Percentiles rank a stretch among this genome's conserved stretches.
phyloP scores from a whole-genome alignment of 2,888 invertebrate genomes.

The Lasioglossum pauxillum region DNA sequence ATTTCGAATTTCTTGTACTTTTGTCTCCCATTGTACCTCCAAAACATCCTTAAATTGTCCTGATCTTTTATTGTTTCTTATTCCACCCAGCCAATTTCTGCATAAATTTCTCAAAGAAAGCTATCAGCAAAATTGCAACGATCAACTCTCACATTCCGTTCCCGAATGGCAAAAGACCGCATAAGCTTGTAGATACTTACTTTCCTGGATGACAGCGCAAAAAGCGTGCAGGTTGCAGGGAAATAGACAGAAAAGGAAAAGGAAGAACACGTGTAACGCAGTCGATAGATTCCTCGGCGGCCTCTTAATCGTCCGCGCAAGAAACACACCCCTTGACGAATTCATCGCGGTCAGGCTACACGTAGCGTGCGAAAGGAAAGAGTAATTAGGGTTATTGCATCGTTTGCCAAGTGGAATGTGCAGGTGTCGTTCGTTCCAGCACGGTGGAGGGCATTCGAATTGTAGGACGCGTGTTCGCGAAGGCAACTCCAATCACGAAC shows the following conservation, averaged over 20 bases:
- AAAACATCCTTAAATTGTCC: too few relatives aligned
- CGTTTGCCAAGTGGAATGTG: conserved; percentile 57
- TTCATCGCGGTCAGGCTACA: conserved; percentile 38
- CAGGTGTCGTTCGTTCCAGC: conserved; percentile 49
- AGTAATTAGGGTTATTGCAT: conserved; percentile 62
- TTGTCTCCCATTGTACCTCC: too few relatives aligned
- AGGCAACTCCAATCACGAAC: conserved; percentile 43
- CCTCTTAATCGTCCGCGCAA: conserved; percentile 14
- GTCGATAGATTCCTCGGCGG: neutral
- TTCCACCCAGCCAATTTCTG: too few relatives aligned
- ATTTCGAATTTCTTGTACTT: too few relatives aligned
- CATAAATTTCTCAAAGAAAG: neutral
- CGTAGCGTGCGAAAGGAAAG: conserved; percentile 51
- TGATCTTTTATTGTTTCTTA: too few relatives aligned
- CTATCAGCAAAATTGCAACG: neutral
- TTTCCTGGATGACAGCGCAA: neutral
- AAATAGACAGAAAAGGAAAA: neutral
- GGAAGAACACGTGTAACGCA: neutral
- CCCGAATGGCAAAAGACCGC: neutral
- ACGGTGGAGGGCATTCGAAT: conserved; percentile 30
- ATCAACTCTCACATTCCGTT: neutral
- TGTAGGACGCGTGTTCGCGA: conserved; percentile 36
- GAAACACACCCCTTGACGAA: conserved; percentile 41
- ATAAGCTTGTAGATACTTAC: neutral
- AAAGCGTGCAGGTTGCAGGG: too few relatives aligned